Conservation (phyloP, 2,888 invertebrate species). For the Spatulosminthurus flaviceps region DNA sequence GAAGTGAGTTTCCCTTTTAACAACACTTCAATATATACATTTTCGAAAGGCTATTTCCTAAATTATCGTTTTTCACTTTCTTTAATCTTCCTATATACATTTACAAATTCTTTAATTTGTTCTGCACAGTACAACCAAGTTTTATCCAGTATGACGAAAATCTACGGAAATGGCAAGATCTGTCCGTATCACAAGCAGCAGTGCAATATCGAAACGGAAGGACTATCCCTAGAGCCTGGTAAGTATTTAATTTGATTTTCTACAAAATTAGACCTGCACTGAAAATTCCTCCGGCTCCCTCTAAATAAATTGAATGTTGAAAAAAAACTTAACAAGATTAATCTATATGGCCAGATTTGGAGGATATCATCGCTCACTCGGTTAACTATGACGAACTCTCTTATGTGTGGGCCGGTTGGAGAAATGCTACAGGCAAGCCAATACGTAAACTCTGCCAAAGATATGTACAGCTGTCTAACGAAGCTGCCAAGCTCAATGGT, state of each 20-base stretch:
- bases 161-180: conserved; percentile 77
- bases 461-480: conserved; percentile 81
- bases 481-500: conserved; percentile 78
- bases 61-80: too few relatives aligned
- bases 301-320: too few relatives aligned
- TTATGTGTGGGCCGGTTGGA: conserved; percentile 74
- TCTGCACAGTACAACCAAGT: conserved; percentile 64
- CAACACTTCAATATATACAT: neutral
- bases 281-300: too few relatives aligned
- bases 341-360: conserved; percentile 69
- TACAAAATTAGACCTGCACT: too few relatives aligned
- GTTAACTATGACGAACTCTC: conserved; percentile 78
- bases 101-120: conserved; percentile 5
- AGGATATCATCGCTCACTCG: conserved; percentile 76
- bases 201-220: conserved; percentile 67
- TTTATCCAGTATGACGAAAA: conserved; percentile 79
- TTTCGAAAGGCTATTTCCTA: too few relatives aligned
- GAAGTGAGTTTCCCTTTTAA: conserved; percentile 54
- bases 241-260: conserved; percentile 35
- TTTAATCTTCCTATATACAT: too few relatives aligned
- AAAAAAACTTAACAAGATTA: neutral
- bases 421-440: conserved; percentile 73
- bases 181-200: conserved; percentile 71
- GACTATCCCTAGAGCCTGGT: conserved; percentile 71
- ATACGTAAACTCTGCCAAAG: conserved; percentile 79